A percentile compares a stretch with the other conserved stretches of the same genome.
Conservation (phyloP, 2,888 invertebrate species). For the Pherbina coryleti region DNA sequence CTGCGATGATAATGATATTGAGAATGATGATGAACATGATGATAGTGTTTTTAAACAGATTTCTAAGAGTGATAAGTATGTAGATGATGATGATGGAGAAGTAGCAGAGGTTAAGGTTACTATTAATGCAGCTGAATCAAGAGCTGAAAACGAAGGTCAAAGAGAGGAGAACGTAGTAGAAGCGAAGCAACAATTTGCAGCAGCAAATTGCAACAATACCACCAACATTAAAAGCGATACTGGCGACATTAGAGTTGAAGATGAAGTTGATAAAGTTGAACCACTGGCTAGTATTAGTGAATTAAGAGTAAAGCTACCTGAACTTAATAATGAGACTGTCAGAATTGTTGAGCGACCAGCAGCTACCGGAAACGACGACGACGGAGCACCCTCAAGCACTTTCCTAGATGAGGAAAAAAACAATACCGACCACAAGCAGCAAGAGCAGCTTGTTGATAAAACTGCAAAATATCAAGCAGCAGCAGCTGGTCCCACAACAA, state of each 20-base stretch:
- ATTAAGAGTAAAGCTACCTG: conserved; percentile 68
- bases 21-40: conserved; percentile 33
- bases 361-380: not conserved
- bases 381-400: not conserved
- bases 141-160: conserved; percentile 31
- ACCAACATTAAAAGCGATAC: conserved; percentile 22
- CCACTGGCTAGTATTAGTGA: conserved; percentile 68
- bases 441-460: conserved; percentile 32
- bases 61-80: not conserved
- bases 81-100: not conserved
- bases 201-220: conserved; percentile 15
- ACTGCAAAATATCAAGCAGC: conserved; percentile 43
- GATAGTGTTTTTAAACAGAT: conserved; percentile 18
- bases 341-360: conserved; percentile 58
- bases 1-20: conserved; percentile 40
- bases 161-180: conserved; percentile 1
- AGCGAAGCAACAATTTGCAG: conserved; percentile 29
- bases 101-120: conserved; percentile 6
- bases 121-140: conserved; percentile 30
- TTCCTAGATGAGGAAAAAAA: conserved; percentile 4
- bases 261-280: conserved; percentile 42
- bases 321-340: conserved; percentile 67
- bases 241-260: conserved; percentile 25
- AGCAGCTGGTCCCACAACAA: conserved; percentile 59
- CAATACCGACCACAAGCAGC: conserved; percentile 14